These are phyloP conservation scores for Geodia barretti DNA, from an alignment of 37 sponge, comb jelly and placozoan genomes.

Conservation along the genomic window DNA sequence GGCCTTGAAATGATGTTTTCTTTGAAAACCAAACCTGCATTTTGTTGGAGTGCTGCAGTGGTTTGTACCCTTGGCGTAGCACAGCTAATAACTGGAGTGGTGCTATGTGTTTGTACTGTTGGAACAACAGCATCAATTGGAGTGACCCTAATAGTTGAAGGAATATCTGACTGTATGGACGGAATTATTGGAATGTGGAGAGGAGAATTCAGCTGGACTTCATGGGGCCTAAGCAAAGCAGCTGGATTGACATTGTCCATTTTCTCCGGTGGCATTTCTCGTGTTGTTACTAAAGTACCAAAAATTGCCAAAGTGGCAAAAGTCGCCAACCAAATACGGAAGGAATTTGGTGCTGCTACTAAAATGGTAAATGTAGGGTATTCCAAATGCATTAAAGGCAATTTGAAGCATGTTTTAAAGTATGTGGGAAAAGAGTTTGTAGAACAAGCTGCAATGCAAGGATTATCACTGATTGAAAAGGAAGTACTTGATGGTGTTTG, in stretches of 20 bases:
- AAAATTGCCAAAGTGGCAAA: slow-evolving; percentile 15
- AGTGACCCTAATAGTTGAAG: slow-evolving; percentile 26
- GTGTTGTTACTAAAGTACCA: no score
- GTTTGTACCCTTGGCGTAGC: slow-evolving; percentile 13
- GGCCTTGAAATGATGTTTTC: slow-evolving; percentile 6
- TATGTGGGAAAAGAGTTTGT: slow-evolving; percentile 19
- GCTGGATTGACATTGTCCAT: neutral
- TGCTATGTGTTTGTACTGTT: neutral
- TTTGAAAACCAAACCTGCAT: slow-evolving; percentile 3
- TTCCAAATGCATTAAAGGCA: neutral
- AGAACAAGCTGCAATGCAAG: slow-evolving; percentile 7
- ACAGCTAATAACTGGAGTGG: slow-evolving; percentile 14
- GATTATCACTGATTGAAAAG: neutral
- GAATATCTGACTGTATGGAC: slow-evolving; percentile 25
- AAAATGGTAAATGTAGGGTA: neutral
- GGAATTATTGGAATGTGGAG: slow-evolving; percentile 21
- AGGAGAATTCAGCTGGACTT: slow-evolving; percentile 2
- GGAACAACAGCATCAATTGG: slow-evolving; percentile 14
- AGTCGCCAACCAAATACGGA: neutral
- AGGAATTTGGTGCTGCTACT: neutral
- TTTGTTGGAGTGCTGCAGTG: slow-evolving; percentile 5
- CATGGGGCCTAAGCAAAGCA: slow-evolving; percentile 25
- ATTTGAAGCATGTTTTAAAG: slow-evolving; percentile 11
- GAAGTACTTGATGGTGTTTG: neutral
- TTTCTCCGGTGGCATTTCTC: slow-evolving; percentile 1